phyloP scores from a whole-genome alignment of 2,113 vertebrate species.

The Campylomormyrus numenius region DNA sequence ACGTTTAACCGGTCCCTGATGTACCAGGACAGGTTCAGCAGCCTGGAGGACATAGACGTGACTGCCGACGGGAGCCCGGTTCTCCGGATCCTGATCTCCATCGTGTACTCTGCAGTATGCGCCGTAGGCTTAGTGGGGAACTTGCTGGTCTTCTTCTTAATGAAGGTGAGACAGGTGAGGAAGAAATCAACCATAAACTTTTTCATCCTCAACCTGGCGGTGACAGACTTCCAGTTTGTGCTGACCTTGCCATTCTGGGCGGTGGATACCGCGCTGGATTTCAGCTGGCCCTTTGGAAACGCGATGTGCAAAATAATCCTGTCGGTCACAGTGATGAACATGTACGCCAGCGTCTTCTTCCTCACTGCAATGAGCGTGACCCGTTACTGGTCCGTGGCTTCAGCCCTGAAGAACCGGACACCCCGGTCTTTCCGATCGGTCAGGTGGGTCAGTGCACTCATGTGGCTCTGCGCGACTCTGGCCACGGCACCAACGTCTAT shows the following conservation, averaged over 20 bases:
- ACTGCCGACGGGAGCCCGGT: conserved; percentile 54
- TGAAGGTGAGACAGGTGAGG: conserved; percentile 70
- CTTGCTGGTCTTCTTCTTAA: conserved; percentile 80
- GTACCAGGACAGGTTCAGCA: conserved; percentile 30
- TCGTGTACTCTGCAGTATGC: conserved; percentile 81
- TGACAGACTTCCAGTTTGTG: conserved; percentile 88
- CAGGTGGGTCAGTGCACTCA: conserved; percentile 65
- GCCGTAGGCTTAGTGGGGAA: conserved; percentile 81
- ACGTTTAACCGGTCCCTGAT: conserved; percentile 32
- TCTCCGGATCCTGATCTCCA: conserved; percentile 71
- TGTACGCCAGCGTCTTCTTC: conserved; percentile 91
- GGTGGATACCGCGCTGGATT: conserved; percentile 79
- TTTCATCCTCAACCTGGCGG: conserved; percentile 79
- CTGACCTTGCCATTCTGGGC: conserved; percentile 90
- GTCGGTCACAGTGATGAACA: conserved; percentile 80
- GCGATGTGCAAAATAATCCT: conserved; percentile 86
- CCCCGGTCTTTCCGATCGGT: conserved; percentile 56
- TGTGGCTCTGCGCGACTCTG: conserved; percentile 72
- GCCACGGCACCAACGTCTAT: conserved; percentile 73
- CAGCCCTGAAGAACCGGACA: conserved; percentile 68
- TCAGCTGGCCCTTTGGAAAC: conserved; percentile 85
- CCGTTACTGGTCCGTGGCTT: conserved; percentile 79
- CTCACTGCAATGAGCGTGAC: conserved; percentile 88
- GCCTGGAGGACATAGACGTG: conserved; percentile 50
- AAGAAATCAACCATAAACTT: conserved; percentile 81